These are phyloP conservation scores for Ia io DNA, from an alignment of 2,113 vertebrate species.

Conservation along the genomic window DNA sequence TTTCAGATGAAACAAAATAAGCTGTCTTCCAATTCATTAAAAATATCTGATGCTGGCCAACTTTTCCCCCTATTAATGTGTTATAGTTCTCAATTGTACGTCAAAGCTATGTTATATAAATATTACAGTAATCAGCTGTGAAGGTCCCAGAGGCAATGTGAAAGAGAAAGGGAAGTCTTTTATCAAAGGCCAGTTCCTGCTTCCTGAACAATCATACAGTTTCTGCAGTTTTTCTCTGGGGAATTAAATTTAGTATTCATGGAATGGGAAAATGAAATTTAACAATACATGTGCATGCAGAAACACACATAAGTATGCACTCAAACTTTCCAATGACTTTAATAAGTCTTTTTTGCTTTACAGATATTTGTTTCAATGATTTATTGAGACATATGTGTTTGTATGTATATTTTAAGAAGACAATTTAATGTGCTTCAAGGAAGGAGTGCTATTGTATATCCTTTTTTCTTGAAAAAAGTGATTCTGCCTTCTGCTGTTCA, in stretches of 20 bases:
- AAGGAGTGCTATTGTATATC: background rate
- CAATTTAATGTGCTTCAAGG: background rate
- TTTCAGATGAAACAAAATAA: slow-evolving; percentile 69
- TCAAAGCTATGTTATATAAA: slow-evolving; percentile 77
- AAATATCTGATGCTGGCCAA: slow-evolving; percentile 50
- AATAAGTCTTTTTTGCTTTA: background rate
- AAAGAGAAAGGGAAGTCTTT: slow-evolving; percentile 83
- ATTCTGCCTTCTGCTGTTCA: background rate
- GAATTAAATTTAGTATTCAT: slow-evolving; percentile 64
- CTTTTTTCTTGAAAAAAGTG: slow-evolving; percentile 27
- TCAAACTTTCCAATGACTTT: slow-evolving; percentile 10
- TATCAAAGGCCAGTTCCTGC: slow-evolving; percentile 84
- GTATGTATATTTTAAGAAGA: background rate
- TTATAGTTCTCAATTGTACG: slow-evolving; percentile 74
- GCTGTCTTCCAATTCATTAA: slow-evolving; percentile 74
- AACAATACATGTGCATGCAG: background rate
- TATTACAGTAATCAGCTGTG: slow-evolving; percentile 81
- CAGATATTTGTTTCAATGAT: background rate
- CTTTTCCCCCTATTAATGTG: slow-evolving; percentile 70
- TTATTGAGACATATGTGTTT: background rate
- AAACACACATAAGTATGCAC: background rate
- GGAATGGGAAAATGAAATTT: slow-evolving; percentile 61
- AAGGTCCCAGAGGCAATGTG: slow-evolving; percentile 78
- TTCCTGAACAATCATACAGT: slow-evolving; percentile 81
- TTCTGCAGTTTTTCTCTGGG: slow-evolving; percentile 76